Base-by-base conservation (phyloP, 2,888 invertebrate species). In the Dolomedes plantarius region DNA sequence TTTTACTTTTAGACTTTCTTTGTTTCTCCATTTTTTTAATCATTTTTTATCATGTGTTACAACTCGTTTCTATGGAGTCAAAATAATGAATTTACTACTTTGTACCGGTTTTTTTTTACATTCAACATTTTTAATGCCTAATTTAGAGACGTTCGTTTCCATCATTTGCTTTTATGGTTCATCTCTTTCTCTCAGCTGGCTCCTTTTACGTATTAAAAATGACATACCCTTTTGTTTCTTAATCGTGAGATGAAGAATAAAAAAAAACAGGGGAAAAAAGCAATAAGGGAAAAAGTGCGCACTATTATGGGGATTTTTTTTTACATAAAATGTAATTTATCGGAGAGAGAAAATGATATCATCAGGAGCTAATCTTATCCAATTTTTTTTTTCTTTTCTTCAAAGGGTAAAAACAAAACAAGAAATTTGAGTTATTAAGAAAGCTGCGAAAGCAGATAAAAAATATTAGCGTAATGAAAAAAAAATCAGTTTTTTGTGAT, bases 81-180 rank as follows among this genome's bases (percentile, higher is more conserved):
- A 29, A 83, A 76, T 83, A 83, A 83, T 83, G 83, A 83, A 83
- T 83, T 81, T 78, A 75, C 65, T 71, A 29, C 56, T 74, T n/a
- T 32, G 64, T 29, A 69, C 13, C 1, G 67, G 46, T 71, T 71
- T 76, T 83, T 72, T 29, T 76, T 11, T 41, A 39, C n/a, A n/a
- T n/a, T n/a, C n/a, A n/a, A n/a, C n/a, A 41, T 39, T 46, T 75
- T 82, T 65, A 82, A 82, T 82, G 82, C 76, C 76, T 82, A 76
- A 82, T 82, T 82, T 82, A 46, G 71, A 71, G 46, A 71, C 28
- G 71, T 73, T 64, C 73, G 68, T 68, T 80, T 29, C 67, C 74
- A 56, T 80, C 50, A 46, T 36, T 29, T 19, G 0, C n/a, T 65
- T 11, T 65, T 65, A 46, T 46, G 46, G 46, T 16, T 16, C 13